Base-by-base conservation (phyloP, 2,888 invertebrate genomes). In the Julus scanicus region DNA sequence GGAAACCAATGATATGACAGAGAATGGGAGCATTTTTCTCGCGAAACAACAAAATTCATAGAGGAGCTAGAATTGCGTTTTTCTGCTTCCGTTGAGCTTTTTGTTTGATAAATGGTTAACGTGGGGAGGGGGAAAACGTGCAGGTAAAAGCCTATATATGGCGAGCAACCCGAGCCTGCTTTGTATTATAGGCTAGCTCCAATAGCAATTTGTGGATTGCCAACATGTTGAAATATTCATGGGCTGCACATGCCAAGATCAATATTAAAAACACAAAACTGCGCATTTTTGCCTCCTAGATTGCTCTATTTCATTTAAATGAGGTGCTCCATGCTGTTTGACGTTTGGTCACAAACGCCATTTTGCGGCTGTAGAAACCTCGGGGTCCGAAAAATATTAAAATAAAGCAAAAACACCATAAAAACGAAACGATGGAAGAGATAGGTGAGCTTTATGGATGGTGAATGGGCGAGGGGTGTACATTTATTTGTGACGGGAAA, bases 281-380 rank as follows among this genome's bases (percentile, higher is more conserved):
- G 87, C 87, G 63, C 57, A 49, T 87, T 87, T 87, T 53, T 86
- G 49, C 48, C 86, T 53, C 48, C 53, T 86, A 48, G 40, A 57
- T 86, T 86, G 48, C 87, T 87, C 57, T 57, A 71, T 87, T 87
- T 87, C 87, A 87, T 87, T 87, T 87, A 87, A 87, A 87, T 87
- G 87, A 87, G 63, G 29, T 87, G 63, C 57, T 86, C 48, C 53
- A 86, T 86, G 49, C 86, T 87, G 87, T 86, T 86, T 87, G 71
- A 71, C 63, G 87, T 63, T 87, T 87, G 84, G 84, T 84, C 84
- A 40, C 48, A 71, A 71, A 29, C 71, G 71, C 71, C 71, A 71
- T 71, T 71, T 71, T 71, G 71, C 71, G 71, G 11, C 71, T 71
- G 71, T 29, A n/a, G 71, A 71, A 71, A 71, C 71, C 29, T 71